A percentile compares a stretch with the other conserved stretches of the same genome.
Conservation (phyloP, 2,888 invertebrate genomes). For the Noctua comes region DNA sequence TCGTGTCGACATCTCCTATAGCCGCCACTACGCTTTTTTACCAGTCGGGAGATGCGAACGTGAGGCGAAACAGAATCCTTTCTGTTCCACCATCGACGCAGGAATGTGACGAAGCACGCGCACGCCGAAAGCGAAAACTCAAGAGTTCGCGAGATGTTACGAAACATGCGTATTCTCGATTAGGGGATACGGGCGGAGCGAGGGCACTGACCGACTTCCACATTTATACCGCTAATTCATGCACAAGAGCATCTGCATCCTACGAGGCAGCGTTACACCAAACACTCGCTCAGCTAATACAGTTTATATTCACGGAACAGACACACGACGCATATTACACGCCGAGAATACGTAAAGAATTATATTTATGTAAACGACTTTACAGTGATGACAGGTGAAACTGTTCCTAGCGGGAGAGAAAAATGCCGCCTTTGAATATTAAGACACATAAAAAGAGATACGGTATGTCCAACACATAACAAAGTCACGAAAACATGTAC, state of each 20-base stretch:
- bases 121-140: constrained; percentile 85
- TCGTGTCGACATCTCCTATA: constrained; percentile 77
- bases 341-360: constrained; percentile 84
- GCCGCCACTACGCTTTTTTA: constrained; percentile 68
- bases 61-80: constrained; percentile 79
- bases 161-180: constrained; percentile 85
- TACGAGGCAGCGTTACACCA: constrained; percentile 76
- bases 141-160: constrained; percentile 81
- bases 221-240: constrained; percentile 88
- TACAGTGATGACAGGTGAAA: constrained; percentile 85
- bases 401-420: constrained; percentile 80
- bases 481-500: constrained; percentile 79
- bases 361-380: constrained; percentile 84
- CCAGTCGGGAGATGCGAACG: constrained; percentile 69
- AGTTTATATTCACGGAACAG: constrained; percentile 84
- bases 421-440: constrained; percentile 80
- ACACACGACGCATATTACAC: constrained; percentile 75
- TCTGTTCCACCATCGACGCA: constrained; percentile 71
- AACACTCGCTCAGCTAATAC: constrained; percentile 77
- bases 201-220: constrained; percentile 89
- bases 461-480: constrained; percentile 75
- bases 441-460: constrained; percentile 78
- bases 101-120: constrained; percentile 77
- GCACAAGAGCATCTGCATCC: constrained; percentile 85
- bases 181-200: constrained; percentile 83